Evolutionary conservation across 2,888 invertebrate species (phyloP), one percentile per base, ranked within the genome.

Genomic region (Sinodicranocentrus sp.): DNA sequence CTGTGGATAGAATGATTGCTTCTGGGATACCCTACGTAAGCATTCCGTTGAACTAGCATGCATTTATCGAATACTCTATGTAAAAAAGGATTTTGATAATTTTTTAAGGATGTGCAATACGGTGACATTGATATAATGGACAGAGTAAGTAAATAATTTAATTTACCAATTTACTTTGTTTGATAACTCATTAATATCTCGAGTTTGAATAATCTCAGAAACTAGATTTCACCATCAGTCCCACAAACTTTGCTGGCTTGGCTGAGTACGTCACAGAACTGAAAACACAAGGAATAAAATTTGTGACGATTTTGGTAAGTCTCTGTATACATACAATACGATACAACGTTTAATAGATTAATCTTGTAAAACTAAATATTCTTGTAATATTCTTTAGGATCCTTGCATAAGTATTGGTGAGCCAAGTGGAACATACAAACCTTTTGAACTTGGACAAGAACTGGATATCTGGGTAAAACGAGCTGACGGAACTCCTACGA

Each of bases 21-120:
- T 94, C 94, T 23, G 93, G 93, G 15, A 95, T 96, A 89, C 95
- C 95, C 71, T 92, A 95, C 90, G 95, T 95, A 91, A 54, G 44
- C 17, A n/a, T n/a, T n/a, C n/a, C n/a, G n/a, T n/a, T n/a, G n/a
- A n/a, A n/a, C n/a, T n/a, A n/a, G n/a, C n/a, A n/a, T n/a, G n/a
- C n/a, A n/a, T n/a, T n/a, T n/a, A n/a, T n/a, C n/a, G n/a, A n/a
- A n/a, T n/a, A n/a, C n/a, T n/a, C n/a, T n/a, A n/a, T n/a, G n/a
- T n/a, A n/a, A n/a, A n/a, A n/a, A n/a, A n/a, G n/a, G n/a, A n/a
- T n/a, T n/a, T n/a, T n/a, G n/a, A n/a, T n/a, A 5, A 39, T 39
- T 48, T 48, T n/a, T 15, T 48, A 10, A 77, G 71, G 85, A 86
- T 23, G 84, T 82, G 1, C 77, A 78, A 70, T 86, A 78, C 25